phyloP scores from a whole-genome alignment of 1,140 invertebrate genomes.

The Papilio aristodemus region DNA sequence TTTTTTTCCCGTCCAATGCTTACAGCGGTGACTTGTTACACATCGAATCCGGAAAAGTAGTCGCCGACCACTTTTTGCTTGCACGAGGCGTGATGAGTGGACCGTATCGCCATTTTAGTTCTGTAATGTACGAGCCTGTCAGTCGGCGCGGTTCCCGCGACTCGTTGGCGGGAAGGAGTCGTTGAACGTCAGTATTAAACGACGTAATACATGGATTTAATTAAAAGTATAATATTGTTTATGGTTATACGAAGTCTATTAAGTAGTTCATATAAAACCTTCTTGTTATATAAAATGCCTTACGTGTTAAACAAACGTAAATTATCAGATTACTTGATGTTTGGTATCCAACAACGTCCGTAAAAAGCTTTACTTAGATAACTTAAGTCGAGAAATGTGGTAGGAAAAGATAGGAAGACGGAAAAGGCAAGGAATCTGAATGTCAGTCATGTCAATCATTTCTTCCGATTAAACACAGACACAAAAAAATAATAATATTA shows the following conservation, averaged over 20 bases:
- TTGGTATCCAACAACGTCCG: no score
- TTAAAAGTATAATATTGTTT: background rate
- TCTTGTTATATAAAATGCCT: background rate
- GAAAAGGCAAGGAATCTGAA: no score
- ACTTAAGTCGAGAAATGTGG: no score
- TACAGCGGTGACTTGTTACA: slow-evolving; percentile 25
- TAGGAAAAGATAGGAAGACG: no score
- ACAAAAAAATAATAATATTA: no score
- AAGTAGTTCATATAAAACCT: background rate
- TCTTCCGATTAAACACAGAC: no score
- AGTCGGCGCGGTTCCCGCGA: background rate
- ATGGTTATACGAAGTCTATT: background rate
- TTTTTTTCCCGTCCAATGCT: background rate
- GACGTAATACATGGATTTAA: slow-evolving; percentile 4
- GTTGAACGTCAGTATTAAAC: background rate
- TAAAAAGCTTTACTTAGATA: no score
- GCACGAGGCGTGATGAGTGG: slow-evolving; percentile 17
- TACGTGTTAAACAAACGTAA: no score
- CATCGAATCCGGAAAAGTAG: slow-evolving; percentile 22
- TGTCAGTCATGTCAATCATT: no score
- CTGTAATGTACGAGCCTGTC: background rate
- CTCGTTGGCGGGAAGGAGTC: background rate
- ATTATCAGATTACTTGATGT: no score
- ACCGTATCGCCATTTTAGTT: slow-evolving; percentile 15
- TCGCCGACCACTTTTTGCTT: slow-evolving; percentile 5